Conservation (phyloP, 2,113 vertebrate species). For the Notechis scutatus region DNA sequence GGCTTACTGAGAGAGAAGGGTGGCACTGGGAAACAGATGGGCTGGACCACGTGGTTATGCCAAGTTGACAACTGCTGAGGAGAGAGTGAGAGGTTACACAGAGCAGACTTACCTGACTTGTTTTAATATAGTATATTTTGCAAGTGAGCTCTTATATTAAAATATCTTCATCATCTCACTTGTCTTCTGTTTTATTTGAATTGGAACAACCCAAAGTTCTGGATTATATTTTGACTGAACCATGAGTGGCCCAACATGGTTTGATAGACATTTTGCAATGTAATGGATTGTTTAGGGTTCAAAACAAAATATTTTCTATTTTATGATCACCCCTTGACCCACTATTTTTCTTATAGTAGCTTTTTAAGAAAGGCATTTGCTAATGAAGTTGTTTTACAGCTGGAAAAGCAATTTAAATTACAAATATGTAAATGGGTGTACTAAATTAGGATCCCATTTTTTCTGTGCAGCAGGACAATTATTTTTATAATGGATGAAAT, state of each 20-base stretch:
- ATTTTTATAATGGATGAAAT: not conserved
- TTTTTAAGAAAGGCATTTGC: not conserved
- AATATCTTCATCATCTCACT: not conserved
- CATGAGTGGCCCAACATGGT: not conserved
- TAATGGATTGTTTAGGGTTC: not conserved
- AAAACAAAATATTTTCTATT: not conserved
- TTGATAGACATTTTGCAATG: not conserved
- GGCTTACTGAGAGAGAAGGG: not conserved
- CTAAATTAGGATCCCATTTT: not conserved
- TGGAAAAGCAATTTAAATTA: not conserved
- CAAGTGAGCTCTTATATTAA: not conserved
- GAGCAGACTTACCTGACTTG: not conserved
- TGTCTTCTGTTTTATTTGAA: not conserved
- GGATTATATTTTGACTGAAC: not conserved
- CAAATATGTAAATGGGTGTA: not conserved
- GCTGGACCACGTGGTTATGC: not conserved
- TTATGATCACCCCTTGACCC: not conserved
- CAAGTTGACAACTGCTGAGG: not conserved
- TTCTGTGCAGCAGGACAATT: not conserved
- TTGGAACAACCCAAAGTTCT: not conserved
- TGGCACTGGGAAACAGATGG: not conserved
- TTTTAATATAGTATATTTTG: not conserved
- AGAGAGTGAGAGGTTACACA: not conserved
- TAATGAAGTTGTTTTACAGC: not conserved
- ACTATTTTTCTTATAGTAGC: not conserved